Conservation (phyloP, 1,140 invertebrate genomes). For the Elymnias hypermnestra region DNA sequence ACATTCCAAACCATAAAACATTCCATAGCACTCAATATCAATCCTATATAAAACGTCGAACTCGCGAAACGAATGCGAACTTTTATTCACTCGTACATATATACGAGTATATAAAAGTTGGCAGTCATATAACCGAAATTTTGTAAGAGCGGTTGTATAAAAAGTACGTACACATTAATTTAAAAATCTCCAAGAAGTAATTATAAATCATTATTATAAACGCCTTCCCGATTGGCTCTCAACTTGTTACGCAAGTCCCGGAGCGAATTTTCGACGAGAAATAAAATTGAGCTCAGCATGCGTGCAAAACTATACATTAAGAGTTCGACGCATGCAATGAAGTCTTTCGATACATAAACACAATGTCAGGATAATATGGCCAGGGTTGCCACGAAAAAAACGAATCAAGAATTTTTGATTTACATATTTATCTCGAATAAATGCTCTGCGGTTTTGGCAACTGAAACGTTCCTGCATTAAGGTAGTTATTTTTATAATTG, state of each 20-base stretch:
- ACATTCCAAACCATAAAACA: too few species aligned
- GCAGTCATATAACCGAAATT: too few species aligned
- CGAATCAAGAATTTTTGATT: conserved; percentile 14
- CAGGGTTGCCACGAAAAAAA: conserved; percentile 28
- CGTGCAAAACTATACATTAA: conserved; percentile 50
- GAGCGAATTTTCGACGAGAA: conserved; percentile 18
- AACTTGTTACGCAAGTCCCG: conserved; percentile 34
- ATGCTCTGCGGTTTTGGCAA: conserved; percentile 14
- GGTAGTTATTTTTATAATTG: conserved; percentile 25
- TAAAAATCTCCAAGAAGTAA: conserved; percentile 11
- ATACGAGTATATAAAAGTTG: too few species aligned
- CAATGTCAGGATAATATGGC: conserved; percentile 15
- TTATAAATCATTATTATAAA: conserved; percentile 28
- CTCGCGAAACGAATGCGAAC: too few species aligned
- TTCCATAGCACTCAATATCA: too few species aligned
- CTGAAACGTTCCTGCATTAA: conserved; percentile 18
- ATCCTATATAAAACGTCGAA: too few species aligned
- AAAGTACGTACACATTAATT: too few species aligned
- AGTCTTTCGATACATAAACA: conserved; percentile 39
- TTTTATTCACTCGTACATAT: too few species aligned
- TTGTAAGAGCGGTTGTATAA: too few species aligned
- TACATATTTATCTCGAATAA: conserved; percentile 15
- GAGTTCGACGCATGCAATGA: conserved; percentile 51
- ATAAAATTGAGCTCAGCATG: conserved; percentile 43
- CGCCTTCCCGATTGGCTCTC: conserved; percentile 26